Evolutionary conservation across 2,888 invertebrate species (phyloP).

Genomic region (Ephialtes manifestator): DNA sequence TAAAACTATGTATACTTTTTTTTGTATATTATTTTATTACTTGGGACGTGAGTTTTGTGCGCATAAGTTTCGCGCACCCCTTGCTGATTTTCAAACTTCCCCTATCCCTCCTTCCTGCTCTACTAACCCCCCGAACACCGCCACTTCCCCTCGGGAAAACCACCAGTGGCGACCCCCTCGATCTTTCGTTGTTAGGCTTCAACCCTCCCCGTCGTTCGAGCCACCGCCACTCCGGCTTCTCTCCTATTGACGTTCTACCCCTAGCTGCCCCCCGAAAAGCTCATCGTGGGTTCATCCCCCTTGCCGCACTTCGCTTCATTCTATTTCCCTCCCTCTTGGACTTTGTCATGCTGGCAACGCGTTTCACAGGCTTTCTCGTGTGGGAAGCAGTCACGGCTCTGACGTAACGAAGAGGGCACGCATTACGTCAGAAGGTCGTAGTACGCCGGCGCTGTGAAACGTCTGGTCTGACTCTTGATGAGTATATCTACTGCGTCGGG

Average conservation of each 20-base stretch:
- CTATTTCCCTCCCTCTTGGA: slow-evolving; percentile 48
- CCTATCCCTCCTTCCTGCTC: slow-evolving; percentile 39
- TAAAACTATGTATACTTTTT: too few species aligned
- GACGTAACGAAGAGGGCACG: slow-evolving; percentile 73
- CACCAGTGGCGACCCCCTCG: slow-evolving; percentile 21
- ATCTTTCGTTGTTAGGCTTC: slow-evolving; percentile 28
- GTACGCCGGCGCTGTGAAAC: slow-evolving; percentile 65
- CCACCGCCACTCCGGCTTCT: slow-evolving; percentile 60
- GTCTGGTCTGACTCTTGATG: not conserved
- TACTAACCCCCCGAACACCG: not conserved
- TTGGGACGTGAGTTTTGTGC: too few species aligned
- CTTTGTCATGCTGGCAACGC: slow-evolving; percentile 53
- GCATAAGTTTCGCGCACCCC: slow-evolving; percentile 29
- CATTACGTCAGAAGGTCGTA: slow-evolving; percentile 75
- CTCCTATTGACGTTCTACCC: slow-evolving; percentile 73
- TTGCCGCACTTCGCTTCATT: slow-evolving; percentile 48
- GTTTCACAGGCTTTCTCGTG: slow-evolving; percentile 70
- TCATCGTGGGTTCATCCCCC: slow-evolving; percentile 42
- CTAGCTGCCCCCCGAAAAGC: slow-evolving; percentile 50
- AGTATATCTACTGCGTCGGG: slow-evolving; percentile 3
- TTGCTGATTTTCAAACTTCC: slow-evolving; percentile 36
- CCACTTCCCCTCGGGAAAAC: slow-evolving; percentile 36
- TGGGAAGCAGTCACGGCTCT: slow-evolving; percentile 66
- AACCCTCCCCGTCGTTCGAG: slow-evolving; percentile 31
- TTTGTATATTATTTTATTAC: too few species aligned